These are phyloP conservation scores for Okamejei kenojei DNA, from an alignment of 2,797 vertebrate species.

Conservation along the genomic window DNA sequence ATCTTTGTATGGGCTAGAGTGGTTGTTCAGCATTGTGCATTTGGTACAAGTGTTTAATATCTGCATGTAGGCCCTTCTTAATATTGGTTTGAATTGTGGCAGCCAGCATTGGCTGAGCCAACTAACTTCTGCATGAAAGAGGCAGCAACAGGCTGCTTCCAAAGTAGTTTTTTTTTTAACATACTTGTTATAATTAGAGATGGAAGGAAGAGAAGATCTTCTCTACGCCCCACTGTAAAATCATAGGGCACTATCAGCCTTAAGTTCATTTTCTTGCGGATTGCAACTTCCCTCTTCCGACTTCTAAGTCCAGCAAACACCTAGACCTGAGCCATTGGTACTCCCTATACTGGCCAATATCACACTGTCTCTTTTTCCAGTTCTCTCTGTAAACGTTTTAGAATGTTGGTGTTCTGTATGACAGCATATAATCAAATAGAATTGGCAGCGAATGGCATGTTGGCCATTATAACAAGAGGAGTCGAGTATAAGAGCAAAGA, in stretches of 20 bases:
- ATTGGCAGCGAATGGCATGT: too few relatives aligned
- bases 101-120: background rate
- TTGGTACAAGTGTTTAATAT: background rate
- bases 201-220: background rate
- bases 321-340: too few relatives aligned
- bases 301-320: background rate
- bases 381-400: background rate
- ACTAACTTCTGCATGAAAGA: background rate
- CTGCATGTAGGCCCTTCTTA: background rate
- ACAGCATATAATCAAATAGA: too few relatives aligned
- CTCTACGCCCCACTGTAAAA: background rate
- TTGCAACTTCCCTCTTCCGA: background rate
- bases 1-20: too few relatives aligned
- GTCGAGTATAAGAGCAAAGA: too few relatives aligned
- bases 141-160: background rate
- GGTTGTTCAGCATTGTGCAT: background rate
- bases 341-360: background rate
- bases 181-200: background rate
- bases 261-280: background rate
- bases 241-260: background rate
- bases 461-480: too few relatives aligned
- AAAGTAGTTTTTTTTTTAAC: background rate
- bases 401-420: background rate
- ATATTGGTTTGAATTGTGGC: background rate
- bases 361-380: background rate